Evolutionary conservation across 2,797 vertebrate species (phyloP).

Genomic region (Brachyrhaphis roseni): DNA sequence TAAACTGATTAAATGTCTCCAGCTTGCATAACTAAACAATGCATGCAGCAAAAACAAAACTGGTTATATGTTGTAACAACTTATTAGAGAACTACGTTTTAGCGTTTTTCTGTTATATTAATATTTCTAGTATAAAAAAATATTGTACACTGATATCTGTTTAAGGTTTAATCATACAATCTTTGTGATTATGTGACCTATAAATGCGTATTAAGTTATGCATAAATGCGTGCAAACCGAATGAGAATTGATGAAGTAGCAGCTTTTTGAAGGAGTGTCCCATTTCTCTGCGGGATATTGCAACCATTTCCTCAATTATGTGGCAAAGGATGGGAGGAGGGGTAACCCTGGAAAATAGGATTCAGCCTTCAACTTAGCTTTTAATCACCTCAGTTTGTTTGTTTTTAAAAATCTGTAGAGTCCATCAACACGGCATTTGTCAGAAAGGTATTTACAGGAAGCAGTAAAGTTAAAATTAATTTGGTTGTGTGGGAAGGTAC

Average conservation of each 20-base stretch:
- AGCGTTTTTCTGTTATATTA: not conserved
- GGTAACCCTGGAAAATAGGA: not conserved
- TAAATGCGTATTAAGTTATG: not conserved
- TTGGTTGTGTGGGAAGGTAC: not conserved
- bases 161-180: not conserved
- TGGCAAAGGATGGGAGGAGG: not conserved
- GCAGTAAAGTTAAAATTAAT: not conserved
- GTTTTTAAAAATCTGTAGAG: not conserved
- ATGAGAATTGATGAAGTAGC: not conserved
- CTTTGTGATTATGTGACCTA: not conserved
- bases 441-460: not conserved
- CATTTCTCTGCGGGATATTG: not conserved
- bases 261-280: not conserved
- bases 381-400: not conserved
- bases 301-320: not conserved
- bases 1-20: constrained; percentile 9
- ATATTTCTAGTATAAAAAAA: not conserved
- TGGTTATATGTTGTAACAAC: not conserved
- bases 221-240: not conserved
- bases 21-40: not conserved
- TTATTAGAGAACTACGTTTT: not conserved
- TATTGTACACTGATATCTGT: not conserved
- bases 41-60: not conserved
- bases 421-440: not conserved
- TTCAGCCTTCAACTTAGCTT: not conserved